Evolutionary conservation across 2,113 vertebrate genomes (phyloP).

Genomic region (Anhinga rufa): DNA sequence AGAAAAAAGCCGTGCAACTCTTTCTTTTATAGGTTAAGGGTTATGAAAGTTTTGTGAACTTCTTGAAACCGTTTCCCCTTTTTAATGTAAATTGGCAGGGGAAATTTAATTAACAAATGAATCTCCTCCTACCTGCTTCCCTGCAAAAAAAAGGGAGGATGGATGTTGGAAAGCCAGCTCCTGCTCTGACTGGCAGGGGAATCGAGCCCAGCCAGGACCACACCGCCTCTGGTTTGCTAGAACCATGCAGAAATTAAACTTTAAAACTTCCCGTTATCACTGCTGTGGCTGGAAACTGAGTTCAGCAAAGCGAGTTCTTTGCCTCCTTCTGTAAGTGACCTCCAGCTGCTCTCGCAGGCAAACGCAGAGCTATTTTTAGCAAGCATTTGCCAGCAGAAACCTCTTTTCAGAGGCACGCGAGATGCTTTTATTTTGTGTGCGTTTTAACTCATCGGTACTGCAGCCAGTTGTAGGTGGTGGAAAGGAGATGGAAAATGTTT

Average conservation of each 20-base stretch:
- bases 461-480: neutral
- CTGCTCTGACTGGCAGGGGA: neutral
- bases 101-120: slow-evolving; percentile 23
- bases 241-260: neutral
- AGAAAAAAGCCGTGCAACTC: neutral
- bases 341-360: neutral
- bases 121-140: neutral
- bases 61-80: slow-evolving; percentile 14
- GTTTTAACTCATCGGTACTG: neutral
- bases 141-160: neutral
- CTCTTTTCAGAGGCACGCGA: neutral
- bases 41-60: neutral
- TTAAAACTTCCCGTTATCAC: neutral
- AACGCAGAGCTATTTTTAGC: neutral
- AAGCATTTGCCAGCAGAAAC: neutral
- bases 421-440: neutral
- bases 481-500: slow-evolving; percentile 40
- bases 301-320: neutral
- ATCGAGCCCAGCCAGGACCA: neutral
- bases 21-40: neutral
- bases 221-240: neutral
- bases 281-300: neutral
- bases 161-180: neutral
- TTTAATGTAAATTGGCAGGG: slow-evolving; percentile 13
- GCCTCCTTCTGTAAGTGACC: neutral